phyloP scores from a whole-genome alignment of 2,797 vertebrate genomes.

The Rousettus madagascariensis region DNA sequence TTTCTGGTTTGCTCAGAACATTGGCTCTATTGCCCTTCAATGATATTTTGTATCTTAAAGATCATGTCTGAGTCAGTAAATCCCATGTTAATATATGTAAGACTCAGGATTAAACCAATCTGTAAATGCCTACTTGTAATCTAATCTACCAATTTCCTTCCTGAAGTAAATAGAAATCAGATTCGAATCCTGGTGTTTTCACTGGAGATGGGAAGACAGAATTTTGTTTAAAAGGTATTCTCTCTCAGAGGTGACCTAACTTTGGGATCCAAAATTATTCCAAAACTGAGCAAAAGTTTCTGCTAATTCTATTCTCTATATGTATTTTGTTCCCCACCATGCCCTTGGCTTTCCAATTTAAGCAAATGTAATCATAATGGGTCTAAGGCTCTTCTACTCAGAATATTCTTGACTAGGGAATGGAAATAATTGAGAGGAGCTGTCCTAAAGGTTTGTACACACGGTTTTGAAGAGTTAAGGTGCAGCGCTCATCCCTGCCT shows the following conservation, averaged over 20 bases:
- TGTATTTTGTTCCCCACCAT: neutral
- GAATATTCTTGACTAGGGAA: conserved; percentile 30
- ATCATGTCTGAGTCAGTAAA: conserved; percentile 78
- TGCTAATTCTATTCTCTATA: conserved; percentile 1
- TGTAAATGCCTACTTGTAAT: conserved; percentile 78
- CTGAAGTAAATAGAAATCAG: conserved; percentile 80
- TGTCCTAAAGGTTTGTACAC: neutral
- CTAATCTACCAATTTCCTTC: conserved; percentile 79
- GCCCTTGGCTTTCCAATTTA: neutral
- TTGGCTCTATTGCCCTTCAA: neutral
- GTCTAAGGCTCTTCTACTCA: neutral
- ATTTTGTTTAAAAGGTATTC: conserved; percentile 65
- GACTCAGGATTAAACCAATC: conserved; percentile 69
- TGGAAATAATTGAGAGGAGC: neutral
- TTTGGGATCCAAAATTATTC: conserved; percentile 28
- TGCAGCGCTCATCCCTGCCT: neutral
- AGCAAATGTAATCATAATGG: neutral
- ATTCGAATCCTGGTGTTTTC: conserved; percentile 61
- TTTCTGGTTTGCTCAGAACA: neutral
- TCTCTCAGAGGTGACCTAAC: conserved; percentile 57
- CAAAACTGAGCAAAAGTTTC: neutral
- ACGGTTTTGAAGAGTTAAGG: neutral
- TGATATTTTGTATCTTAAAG: conserved; percentile 41
- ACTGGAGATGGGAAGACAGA: conserved; percentile 31
- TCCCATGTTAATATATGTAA: conserved; percentile 72